Evolutionary conservation across 2,797 vertebrate genomes (phyloP).

Genomic region (Scyliorhinus canicula): DNA sequence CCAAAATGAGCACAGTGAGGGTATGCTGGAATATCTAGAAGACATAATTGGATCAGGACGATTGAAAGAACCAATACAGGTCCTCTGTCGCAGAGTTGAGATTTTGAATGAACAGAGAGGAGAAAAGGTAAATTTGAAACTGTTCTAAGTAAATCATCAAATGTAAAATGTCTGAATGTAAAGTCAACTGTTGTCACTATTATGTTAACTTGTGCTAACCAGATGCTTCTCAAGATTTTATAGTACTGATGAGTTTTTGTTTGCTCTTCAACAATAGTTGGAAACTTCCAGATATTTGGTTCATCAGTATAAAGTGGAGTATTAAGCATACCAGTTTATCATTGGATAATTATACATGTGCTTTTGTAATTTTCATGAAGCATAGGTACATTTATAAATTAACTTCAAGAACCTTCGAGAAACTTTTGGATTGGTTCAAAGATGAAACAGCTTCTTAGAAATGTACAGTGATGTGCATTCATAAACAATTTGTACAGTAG

Average conservation of each 20-base stretch:
- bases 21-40: constrained; percentile 95
- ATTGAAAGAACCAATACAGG: constrained; percentile 81
- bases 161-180: neutral
- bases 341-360: neutral
- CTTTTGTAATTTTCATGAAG: neutral
- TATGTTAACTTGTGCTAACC: neutral
- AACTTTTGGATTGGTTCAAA: neutral
- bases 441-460: neutral
- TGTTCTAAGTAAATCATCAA: neutral
- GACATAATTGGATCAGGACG: constrained; percentile 90
- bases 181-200: neutral
- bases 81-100: constrained; percentile 75
- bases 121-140: constrained; percentile 74
- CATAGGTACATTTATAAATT: neutral
- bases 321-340: neutral
- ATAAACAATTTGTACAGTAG: neutral
- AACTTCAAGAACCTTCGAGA: neutral
- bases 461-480: neutral
- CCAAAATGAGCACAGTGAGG: constrained; percentile 89
- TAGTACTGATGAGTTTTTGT: neutral
- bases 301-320: neutral
- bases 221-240: neutral
- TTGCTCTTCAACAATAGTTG: neutral
- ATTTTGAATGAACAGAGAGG: constrained; percentile 83
- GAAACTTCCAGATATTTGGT: neutral